These are phyloP conservation scores for Phanerotoma sp. DNA, from an alignment of 2,888 invertebrate species.

Conservation along the genomic window DNA sequence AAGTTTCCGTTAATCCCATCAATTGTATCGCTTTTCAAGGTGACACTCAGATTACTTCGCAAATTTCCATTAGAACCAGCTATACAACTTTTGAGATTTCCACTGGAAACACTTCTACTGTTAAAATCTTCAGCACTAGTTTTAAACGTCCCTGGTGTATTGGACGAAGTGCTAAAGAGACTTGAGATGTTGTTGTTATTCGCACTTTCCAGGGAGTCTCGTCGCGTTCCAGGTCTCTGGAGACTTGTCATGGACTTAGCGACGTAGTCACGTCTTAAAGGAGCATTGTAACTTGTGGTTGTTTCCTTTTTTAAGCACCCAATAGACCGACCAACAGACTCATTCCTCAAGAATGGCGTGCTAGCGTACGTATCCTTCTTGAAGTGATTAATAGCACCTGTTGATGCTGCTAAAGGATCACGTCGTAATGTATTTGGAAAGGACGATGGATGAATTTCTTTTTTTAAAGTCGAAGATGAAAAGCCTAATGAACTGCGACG, in stretches of 20 bases:
- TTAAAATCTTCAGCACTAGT: slow-evolving; percentile 52
- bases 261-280: slow-evolving; percentile 51
- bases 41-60: slow-evolving; percentile 47
- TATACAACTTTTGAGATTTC: slow-evolving; percentile 49
- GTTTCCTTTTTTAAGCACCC: slow-evolving; percentile 50
- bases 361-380: slow-evolving; percentile 42
- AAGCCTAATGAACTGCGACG: slow-evolving; percentile 33
- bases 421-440: slow-evolving; percentile 70
- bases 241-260: slow-evolving; percentile 54
- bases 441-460: slow-evolving; percentile 70
- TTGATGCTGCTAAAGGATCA: slow-evolving; percentile 60
- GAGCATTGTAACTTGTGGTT: slow-evolving; percentile 45
- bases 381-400: slow-evolving; percentile 47
- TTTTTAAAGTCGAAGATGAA: slow-evolving; percentile 59
- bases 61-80: slow-evolving; percentile 48
- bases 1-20: slow-evolving; percentile 43
- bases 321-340: slow-evolving; percentile 54
- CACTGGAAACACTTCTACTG: slow-evolving; percentile 35
- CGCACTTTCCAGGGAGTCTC: slow-evolving; percentile 31
- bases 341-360: slow-evolving; percentile 56
- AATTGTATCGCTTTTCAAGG: slow-evolving; percentile 47
- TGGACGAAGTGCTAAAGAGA: slow-evolving; percentile 37
- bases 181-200: slow-evolving; percentile 39
- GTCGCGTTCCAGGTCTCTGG: slow-evolving; percentile 40
- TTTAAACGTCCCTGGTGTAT: slow-evolving; percentile 56